Evolutionary conservation across 2,797 vertebrate species (phyloP).

Genomic region (Margarornis squamiger): DNA sequence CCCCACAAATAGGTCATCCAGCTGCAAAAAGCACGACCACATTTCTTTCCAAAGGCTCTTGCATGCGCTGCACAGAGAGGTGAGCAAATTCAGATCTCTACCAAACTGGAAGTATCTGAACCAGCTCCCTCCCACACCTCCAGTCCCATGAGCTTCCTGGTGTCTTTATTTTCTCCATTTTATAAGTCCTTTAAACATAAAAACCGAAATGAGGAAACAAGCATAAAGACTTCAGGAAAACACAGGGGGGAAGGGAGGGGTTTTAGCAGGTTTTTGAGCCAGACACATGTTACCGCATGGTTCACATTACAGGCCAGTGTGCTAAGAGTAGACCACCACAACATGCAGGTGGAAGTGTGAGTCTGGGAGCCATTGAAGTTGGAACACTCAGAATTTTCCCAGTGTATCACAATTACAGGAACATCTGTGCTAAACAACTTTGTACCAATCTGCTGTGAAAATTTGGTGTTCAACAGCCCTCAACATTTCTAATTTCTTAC

Average conservation of each 20-base stretch:
- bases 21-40: not conserved
- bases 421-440: constrained; percentile 78
- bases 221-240: constrained; percentile 4
- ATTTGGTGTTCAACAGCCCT: constrained; percentile 57
- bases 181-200: constrained; percentile 23
- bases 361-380: constrained; percentile 63
- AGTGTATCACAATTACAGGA: constrained; percentile 81
- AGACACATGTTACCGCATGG: constrained; percentile 69
- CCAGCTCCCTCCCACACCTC: not conserved
- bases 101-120: not conserved
- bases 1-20: not conserved
- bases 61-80: not conserved
- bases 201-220: constrained; percentile 30
- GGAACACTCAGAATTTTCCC: constrained; percentile 72
- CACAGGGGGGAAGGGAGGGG: not conserved
- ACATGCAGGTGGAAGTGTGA: constrained; percentile 74
- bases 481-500: constrained; percentile 69
- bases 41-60: not conserved
- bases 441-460: constrained; percentile 67
- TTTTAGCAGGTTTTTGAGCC: constrained; percentile 43
- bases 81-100: not conserved
- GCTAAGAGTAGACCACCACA: constrained; percentile 51
- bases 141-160: not conserved
- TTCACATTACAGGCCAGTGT: constrained; percentile 64
- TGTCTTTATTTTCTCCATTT: not conserved